Base-by-base conservation (phyloP, 2,113 vertebrate genomes). In the Grantiella picta region DNA sequence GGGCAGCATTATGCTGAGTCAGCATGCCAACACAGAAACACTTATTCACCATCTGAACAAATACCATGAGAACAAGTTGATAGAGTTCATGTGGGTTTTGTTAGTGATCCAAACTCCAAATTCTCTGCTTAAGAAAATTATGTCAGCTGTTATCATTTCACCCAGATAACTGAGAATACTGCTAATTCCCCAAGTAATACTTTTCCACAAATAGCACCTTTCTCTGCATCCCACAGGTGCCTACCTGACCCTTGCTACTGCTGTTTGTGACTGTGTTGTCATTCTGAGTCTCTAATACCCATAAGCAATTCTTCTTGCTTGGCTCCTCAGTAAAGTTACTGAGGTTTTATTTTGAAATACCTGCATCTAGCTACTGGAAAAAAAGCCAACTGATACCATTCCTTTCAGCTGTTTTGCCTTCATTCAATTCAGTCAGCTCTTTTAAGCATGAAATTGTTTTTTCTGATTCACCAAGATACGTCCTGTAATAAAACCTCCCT, bases 331-430 rank as follows among this genome's bases (percentile, higher is more conserved):
- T 61, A 83, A 92, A 83, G 47, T 59, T 63, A 52, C 63, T 20
- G 25, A 71, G n/a, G 40, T 36, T 95, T 89, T 91, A 38, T 80
- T 96, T 89, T 64, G 71, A 93, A 94, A 94, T 81, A 95, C 72
- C 83, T 87, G 83, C 57, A 82, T 42, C 33, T 59, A 71, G 44
- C 68, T 83, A 15, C 66, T 69, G 94, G 87, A 88, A 82, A 83
- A 83, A 64, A 86, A 78, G 68, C 71, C 94, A 92, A 29, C 23
- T 56, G 83, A 90, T 89, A 89, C 40, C 64, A 60, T 56, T 66
- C 78, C 84, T 54, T 94, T 91, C 54, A 91, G 89, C 66, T 45
- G 53, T 65, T 94, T 75, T 64, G 64, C 64, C 82, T 93, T 90
- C 63, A 73, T 27, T 89, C 54, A 86, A 88, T 89, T 89, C 75